Evolutionary conservation across 2,797 vertebrate species (phyloP).

Genomic region (Anabacerthia variegaticeps): DNA sequence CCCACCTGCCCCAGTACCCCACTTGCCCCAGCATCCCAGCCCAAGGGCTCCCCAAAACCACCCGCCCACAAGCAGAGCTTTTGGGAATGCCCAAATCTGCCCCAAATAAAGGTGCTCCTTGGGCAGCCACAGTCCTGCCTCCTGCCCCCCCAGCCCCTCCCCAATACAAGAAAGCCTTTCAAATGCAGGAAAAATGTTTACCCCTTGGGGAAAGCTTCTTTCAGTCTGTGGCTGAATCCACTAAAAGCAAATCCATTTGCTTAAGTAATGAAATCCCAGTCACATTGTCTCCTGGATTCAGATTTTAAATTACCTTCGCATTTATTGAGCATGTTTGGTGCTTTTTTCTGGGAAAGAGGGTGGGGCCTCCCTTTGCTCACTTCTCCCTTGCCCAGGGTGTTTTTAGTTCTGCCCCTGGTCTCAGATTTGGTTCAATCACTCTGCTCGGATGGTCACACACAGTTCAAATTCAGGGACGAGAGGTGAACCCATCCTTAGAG

Average conservation of each 20-base stretch:
- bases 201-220: slow-evolving; percentile 70
- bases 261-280: slow-evolving; percentile 52
- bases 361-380: slow-evolving; percentile 4
- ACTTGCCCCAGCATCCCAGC: neutral
- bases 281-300: slow-evolving; percentile 31
- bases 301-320: slow-evolving; percentile 72
- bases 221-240: slow-evolving; percentile 62
- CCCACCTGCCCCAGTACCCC: no score
- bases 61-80: neutral
- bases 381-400: neutral
- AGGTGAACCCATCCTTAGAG: neutral
- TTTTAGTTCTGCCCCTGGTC: neutral
- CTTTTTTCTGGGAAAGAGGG: slow-evolving; percentile 49
- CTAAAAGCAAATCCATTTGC: slow-evolving; percentile 66
- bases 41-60: neutral
- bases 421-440: neutral
- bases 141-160: neutral
- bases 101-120: neutral
- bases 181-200: slow-evolving; percentile 69
- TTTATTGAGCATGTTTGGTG: slow-evolving; percentile 66
- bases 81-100: neutral
- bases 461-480: neutral
- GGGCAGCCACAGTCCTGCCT: neutral
- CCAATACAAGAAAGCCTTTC: slow-evolving; percentile 49
- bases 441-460: neutral